Base-by-base conservation (phyloP, 2,888 invertebrate genomes). In the Idaea dimidiata region DNA sequence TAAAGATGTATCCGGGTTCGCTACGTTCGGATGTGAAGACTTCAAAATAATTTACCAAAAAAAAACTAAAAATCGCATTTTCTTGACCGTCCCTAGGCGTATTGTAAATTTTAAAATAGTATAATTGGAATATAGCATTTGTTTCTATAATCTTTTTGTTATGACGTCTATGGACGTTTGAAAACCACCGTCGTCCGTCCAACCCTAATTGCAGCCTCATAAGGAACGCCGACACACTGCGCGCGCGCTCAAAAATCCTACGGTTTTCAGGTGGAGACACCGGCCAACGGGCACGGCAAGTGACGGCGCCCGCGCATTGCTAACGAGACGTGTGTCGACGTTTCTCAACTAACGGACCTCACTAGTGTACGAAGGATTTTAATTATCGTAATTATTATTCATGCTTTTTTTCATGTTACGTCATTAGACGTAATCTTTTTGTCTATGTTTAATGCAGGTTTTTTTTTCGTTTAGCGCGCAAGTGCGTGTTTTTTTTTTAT, bases 201-300 rank as follows among this genome's bases (percentile, higher is more conserved):
- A 58, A 61, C 72, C 74, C 75, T 76, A 82, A 43, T 43, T 43
- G 43, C 43, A 18, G 87, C 90, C 89, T 84, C 87, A 85, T 79
- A 86, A 87, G 90, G 91, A 87, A 90, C 91, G 91, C 87, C 91
- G 91, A 90, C 91, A 91, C 91, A 91, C 90, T 86, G 86, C 80
- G 86, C 81, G 80, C 79, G 76, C 82, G 87, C 86, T 87, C 80
- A 86, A 81, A 73, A 69, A 78, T 78, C 82, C 82, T 79, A 84
- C 85, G 83, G 83, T 86, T 90, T 89, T 78, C 91, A 91, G 91
- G 91, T 91, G 79, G 85, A 88, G 74, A 79, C 81, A 72, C 74
- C 84, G 89, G 75, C 89, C 89, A 77, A 76, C 81, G 78, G 79
- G 78, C 81, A 88, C 89, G 88, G 89, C 89, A 91, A 81, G 79